phyloP scores from a whole-genome alignment of 1,140 invertebrate species.

The Episyrphus balteatus region DNA sequence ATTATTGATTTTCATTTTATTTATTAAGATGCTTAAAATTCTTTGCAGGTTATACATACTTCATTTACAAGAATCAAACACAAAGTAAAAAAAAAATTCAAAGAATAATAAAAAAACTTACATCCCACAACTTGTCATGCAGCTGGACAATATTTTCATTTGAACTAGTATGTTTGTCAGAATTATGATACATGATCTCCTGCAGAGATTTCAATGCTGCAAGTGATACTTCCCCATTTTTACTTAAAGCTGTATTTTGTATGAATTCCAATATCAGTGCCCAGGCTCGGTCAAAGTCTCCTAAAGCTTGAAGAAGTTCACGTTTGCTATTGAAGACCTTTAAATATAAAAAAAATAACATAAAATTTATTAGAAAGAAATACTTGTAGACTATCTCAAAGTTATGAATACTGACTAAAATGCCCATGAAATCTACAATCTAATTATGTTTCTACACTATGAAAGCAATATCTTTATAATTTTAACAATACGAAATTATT shows the following conservation, averaged over 20 bases:
- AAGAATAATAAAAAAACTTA: conserved; percentile 18
- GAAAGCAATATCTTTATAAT: no score
- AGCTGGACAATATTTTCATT: not conserved
- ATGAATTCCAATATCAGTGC: conserved; percentile 85
- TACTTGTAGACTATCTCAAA: no score
- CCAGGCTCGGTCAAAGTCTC: conserved; percentile 89
- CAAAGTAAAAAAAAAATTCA: not conserved
- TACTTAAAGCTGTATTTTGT: conserved; percentile 79
- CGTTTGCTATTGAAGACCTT: conserved; percentile 84
- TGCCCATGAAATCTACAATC: no score
- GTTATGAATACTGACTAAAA: no score
- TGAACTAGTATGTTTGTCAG: conserved; percentile 7
- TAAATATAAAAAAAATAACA: conserved; percentile 7
- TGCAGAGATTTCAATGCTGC: conserved; percentile 92
- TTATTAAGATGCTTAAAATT: not conserved
- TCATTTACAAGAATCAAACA: not conserved
- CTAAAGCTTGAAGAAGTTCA: conserved; percentile 68
- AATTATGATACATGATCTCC: conserved; percentile 64
- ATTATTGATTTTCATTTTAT: not conserved
- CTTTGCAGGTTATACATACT: not conserved
- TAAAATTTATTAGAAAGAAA: no score
- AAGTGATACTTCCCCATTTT: conserved; percentile 89
- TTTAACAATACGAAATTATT: no score
- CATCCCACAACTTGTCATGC: conserved; percentile 56
- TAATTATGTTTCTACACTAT: no score